Conservation (phyloP, 2,113 vertebrate genomes). For the Pangasianodon gigas region DNA sequence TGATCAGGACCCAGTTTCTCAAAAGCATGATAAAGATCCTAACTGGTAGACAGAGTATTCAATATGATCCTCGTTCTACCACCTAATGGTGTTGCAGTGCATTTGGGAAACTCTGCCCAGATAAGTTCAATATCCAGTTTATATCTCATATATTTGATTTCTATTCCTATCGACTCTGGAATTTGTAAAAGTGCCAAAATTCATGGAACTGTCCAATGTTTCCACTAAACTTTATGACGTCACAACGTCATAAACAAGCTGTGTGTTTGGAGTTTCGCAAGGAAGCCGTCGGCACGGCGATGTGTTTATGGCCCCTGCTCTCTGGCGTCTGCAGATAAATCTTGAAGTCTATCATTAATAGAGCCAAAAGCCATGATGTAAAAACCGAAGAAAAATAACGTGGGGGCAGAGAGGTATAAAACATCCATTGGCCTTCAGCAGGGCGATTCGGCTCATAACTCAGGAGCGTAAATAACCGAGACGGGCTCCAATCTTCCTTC, state of each 20-base stretch:
- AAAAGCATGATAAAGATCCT: no score
- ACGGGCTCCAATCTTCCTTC: conserved; percentile 6
- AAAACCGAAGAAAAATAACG: conserved; percentile 72
- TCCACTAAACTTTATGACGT: conserved; percentile 29
- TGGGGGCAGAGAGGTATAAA: conserved; percentile 67
- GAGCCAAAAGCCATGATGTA: conserved; percentile 68
- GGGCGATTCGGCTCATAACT: conserved; percentile 66
- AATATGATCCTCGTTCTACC: not conserved
- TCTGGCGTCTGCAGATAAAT: conserved; percentile 64
- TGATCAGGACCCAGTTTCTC: not conserved
- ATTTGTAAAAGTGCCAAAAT: not conserved
- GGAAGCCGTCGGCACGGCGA: not conserved
- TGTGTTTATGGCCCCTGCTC: conserved; percentile 42
- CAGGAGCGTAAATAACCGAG: conserved; percentile 66
- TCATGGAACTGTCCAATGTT: not conserved
- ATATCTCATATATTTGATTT: not conserved
- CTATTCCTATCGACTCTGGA: not conserved
- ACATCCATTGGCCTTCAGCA: conserved; percentile 72
- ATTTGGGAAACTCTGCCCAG: not conserved
- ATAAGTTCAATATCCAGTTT: not conserved
- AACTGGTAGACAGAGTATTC: not conserved
- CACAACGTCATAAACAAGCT: conserved; percentile 46
- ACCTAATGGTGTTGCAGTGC: not conserved
- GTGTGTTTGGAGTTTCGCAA: conserved; percentile 6
- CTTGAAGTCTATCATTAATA: conserved; percentile 70